phyloP scores from a whole-genome alignment of 92 coral and sea anemone species.

The Ricordea florida region DNA sequence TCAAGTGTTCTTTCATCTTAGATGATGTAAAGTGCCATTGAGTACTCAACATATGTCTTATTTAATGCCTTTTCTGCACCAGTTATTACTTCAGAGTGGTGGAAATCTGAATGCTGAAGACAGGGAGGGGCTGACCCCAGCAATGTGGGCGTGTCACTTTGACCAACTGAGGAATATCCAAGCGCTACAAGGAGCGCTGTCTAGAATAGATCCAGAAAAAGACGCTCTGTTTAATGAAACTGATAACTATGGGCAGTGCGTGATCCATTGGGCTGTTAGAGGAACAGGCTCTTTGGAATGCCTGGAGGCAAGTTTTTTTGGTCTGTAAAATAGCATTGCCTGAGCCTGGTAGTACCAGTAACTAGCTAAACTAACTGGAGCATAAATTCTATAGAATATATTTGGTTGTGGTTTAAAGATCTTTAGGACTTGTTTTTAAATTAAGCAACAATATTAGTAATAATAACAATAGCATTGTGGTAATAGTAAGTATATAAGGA shows the following conservation, averaged over 20 bases:
- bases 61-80: not conserved
- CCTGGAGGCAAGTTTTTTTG: constrained; percentile 64
- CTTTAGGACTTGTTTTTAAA: not conserved
- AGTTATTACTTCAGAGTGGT: constrained; percentile 87
- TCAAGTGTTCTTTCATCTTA: too few relatives aligned
- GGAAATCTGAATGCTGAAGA: constrained; percentile 73
- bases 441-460: too few relatives aligned
- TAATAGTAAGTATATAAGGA: too few relatives aligned
- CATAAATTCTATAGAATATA: too few relatives aligned
- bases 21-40: too few relatives aligned
- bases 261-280: constrained; percentile 93
- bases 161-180: constrained; percentile 75
- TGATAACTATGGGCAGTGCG: constrained; percentile 80
- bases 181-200: constrained; percentile 65
- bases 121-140: constrained; percentile 86
- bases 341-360: too few relatives aligned
- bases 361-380: too few relatives aligned
- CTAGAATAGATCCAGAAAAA: constrained; percentile 81
- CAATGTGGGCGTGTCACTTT: constrained; percentile 99
- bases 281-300: constrained; percentile 71
- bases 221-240: constrained; percentile 83
- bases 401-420: too few relatives aligned
- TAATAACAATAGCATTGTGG: too few relatives aligned
- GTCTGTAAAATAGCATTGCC: too few relatives aligned
- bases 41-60: too few relatives aligned